Conservation (phyloP, 2,888 invertebrate genomes). For the Caenorhabditis angaria region DNA sequence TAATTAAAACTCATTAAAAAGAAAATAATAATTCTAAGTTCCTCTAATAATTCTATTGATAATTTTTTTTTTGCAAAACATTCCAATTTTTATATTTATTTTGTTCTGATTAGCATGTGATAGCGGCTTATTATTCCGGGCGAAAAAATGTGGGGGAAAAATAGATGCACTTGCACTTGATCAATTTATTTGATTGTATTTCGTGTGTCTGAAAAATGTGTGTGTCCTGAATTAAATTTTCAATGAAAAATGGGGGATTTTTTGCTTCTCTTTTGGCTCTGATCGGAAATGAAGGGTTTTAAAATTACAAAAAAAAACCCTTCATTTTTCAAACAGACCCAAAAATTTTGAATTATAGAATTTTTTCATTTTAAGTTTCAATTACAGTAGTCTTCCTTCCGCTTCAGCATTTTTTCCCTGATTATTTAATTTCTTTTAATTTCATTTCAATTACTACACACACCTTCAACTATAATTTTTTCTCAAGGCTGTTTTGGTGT, state of each 20-base stretch:
- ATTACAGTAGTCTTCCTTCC: not conserved
- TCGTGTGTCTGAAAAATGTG: no score
- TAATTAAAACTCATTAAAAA: no score
- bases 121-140: not conserved
- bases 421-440: not conserved
- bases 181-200: no score
- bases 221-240: no score
- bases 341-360: no score
- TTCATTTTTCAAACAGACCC: no score
- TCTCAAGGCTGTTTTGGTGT: slow-evolving; percentile 11
- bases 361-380: not conserved
- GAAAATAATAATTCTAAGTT: not conserved
- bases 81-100: not conserved
- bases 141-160: not conserved
- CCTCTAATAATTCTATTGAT: not conserved
- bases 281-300: no score
- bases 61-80: not conserved
- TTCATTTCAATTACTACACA: not conserved
- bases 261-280: no score
- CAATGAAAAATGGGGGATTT: no score
- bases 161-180: not conserved
- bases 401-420: not conserved
- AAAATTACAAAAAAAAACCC: no score
- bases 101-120: not conserved
- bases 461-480: not conserved